Percentiles rank a stretch among this genome's conserved stretches.
Evolutionary conservation across 2,888 invertebrate species (phyloP).

Genomic region (Trachelus tabidus): DNA sequence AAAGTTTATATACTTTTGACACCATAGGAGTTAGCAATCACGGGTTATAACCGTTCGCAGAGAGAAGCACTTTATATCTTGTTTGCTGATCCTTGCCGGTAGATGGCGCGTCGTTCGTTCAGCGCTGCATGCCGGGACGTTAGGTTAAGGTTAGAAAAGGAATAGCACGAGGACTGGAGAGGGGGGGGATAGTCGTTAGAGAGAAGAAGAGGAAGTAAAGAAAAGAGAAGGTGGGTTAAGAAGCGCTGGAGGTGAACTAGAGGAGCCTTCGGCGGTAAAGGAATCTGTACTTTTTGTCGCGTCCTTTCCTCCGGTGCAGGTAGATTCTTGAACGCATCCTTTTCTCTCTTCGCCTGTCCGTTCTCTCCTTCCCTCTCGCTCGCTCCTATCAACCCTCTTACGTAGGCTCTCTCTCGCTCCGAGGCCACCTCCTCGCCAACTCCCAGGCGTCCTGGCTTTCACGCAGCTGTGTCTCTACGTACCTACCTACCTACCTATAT

Average conservation of each 20-base stretch:
- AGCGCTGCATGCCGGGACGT: too few species aligned
- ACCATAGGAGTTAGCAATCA: too few species aligned
- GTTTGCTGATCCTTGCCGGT: too few species aligned
- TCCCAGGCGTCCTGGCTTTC: constrained; percentile 12
- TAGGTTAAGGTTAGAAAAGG: neutral
- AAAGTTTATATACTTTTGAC: too few species aligned
- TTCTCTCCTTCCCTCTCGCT: constrained; percentile 4
- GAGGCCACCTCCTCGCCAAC: constrained; percentile 13
- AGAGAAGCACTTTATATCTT: too few species aligned
- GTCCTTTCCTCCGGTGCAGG: neutral
- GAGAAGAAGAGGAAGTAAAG: neutral
- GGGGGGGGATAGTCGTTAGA: neutral
- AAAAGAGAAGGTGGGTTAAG: neutral
- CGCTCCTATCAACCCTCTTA: constrained; percentile 10
- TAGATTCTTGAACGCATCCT: constrained; percentile 1
- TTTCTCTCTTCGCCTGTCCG: neutral
- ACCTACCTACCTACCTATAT: constrained; percentile 5
- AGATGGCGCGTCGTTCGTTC: too few species aligned
- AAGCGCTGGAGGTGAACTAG: neutral
- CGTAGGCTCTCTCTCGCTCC: constrained; percentile 4
- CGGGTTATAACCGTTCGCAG: too few species aligned
- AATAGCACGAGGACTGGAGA: neutral
- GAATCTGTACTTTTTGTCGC: neutral
- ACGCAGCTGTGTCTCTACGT: constrained; percentile 17
- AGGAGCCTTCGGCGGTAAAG: neutral